A percentile compares a stretch with the other conserved stretches of the same genome.
These are phyloP conservation scores for Brachypodius melanocephalos DNA, from an alignment of 2,113 vertebrate genomes.

Conservation along the genomic window DNA sequence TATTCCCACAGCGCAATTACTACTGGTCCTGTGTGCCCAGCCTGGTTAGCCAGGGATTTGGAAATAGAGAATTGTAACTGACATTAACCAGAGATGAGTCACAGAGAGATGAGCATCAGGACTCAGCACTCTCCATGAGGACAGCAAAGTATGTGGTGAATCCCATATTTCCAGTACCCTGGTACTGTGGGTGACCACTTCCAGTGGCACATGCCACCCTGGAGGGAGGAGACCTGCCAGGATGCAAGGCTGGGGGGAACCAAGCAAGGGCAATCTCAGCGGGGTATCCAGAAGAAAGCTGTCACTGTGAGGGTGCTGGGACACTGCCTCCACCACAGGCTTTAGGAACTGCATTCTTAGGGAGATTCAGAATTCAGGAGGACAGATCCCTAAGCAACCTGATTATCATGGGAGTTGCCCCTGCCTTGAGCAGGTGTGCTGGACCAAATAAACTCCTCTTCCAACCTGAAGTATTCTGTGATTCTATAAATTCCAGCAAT, in stretches of 20 bases:
- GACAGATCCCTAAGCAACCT: neutral
- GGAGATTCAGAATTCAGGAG: neutral
- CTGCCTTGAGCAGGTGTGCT: neutral
- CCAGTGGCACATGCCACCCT: neutral
- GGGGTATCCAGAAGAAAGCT: neutral
- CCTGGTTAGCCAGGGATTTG: neutral
- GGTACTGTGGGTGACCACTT: neutral
- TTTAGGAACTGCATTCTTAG: neutral
- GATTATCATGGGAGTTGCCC: rapidly evolving
- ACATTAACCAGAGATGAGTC: neutral
- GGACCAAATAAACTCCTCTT: neutral
- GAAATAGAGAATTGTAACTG: neutral
- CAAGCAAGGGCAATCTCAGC: neutral
- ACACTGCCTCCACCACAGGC: neutral
- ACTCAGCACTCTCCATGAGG: neutral
- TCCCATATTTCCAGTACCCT: too few relatives aligned
- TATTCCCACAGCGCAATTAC: neutral
- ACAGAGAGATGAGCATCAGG: neutral
- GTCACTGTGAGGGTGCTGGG: neutral
- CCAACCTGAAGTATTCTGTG: neutral
- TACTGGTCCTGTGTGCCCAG: neutral
- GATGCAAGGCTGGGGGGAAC: neutral
- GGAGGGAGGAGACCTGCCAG: neutral
- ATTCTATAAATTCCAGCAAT: neutral
- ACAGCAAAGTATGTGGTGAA: neutral